Percentiles rank a stretch among this genome's conserved stretches.
Conservation (phyloP, 2,797 vertebrate species). For the Danio albolineatus region DNA sequence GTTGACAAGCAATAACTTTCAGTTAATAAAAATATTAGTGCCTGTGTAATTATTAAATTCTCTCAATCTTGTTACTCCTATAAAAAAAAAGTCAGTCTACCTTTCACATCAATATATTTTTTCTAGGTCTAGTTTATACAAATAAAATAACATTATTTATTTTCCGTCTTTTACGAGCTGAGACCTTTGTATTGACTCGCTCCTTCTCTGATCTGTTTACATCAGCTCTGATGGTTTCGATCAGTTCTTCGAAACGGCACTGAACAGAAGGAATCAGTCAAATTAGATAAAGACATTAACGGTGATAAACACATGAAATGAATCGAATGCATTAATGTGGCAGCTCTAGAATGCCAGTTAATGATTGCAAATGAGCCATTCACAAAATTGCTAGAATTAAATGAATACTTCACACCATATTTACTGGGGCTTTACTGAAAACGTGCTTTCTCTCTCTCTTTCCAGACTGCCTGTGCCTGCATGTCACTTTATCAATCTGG, state of each 20-base stretch:
- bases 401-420: not conserved
- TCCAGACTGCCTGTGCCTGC: not conserved
- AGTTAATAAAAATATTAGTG: no score
- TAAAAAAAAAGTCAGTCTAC: no score
- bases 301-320: not conserved
- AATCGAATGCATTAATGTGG: not conserved
- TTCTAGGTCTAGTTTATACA: not conserved
- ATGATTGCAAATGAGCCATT: not conserved
- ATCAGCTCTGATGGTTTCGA: not conserved
- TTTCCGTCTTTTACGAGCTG: not conserved
- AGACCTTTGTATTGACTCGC: not conserved
- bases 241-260: constrained; percentile 1
- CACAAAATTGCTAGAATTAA: not conserved
- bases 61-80: no score
- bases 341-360: not conserved
- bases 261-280: not conserved
- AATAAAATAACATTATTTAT: no score
- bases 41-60: no score
- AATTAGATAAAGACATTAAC: not conserved
- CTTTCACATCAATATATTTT: no score
- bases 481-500: not conserved
- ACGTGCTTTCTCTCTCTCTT: not conserved
- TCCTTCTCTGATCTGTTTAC: not conserved
- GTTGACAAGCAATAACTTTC: no score
- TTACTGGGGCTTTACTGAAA: not conserved